These are phyloP conservation scores for Polietes domitor DNA, from an alignment of 2,888 invertebrate species.

Conservation along the genomic window DNA sequence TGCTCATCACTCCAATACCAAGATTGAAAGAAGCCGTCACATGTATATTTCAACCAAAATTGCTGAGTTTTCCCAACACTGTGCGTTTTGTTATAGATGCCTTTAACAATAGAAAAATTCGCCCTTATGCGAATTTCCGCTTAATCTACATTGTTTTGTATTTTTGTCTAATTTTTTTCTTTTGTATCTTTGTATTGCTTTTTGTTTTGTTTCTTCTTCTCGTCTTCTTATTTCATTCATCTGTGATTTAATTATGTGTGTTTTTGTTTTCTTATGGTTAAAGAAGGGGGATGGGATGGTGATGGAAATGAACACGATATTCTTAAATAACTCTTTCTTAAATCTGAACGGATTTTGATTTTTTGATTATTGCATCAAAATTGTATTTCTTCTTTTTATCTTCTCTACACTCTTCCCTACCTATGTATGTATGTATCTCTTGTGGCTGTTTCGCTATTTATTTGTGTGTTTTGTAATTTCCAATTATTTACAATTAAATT, in stretches of 20 bases:
- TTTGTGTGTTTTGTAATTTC: slow-evolving; percentile 16
- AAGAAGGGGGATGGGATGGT: slow-evolving; percentile 10
- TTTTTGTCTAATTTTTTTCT: slow-evolving; percentile 25
- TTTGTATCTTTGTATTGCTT: slow-evolving; percentile 40
- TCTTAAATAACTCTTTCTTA: slow-evolving; percentile 34
- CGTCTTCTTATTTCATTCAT: not conserved
- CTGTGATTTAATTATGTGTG: not conserved
- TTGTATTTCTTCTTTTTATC: not conserved
- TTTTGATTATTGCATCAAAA: slow-evolving; percentile 37
- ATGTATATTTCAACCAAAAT: not conserved
- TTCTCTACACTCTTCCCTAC: slow-evolving; percentile 25
- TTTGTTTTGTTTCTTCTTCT: slow-evolving; percentile 33
- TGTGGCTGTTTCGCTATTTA: slow-evolving; percentile 16
- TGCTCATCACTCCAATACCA: no score
- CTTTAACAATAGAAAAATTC: slow-evolving; percentile 36
- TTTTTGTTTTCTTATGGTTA: slow-evolving; percentile 11
- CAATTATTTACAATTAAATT: slow-evolving; percentile 38
- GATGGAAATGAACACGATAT: slow-evolving; percentile 19
- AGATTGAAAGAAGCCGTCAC: not conserved
- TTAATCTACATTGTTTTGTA: slow-evolving; percentile 10
- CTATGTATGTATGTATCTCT: slow-evolving; percentile 26
- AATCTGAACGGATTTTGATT: slow-evolving; percentile 29
- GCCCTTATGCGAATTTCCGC: slow-evolving; percentile 20
- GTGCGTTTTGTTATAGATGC: not conserved
- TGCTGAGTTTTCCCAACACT: not conserved